phyloP scores from a whole-genome alignment of 92 coral and sea anemone genomes.

The Pocillopora grandis region DNA sequence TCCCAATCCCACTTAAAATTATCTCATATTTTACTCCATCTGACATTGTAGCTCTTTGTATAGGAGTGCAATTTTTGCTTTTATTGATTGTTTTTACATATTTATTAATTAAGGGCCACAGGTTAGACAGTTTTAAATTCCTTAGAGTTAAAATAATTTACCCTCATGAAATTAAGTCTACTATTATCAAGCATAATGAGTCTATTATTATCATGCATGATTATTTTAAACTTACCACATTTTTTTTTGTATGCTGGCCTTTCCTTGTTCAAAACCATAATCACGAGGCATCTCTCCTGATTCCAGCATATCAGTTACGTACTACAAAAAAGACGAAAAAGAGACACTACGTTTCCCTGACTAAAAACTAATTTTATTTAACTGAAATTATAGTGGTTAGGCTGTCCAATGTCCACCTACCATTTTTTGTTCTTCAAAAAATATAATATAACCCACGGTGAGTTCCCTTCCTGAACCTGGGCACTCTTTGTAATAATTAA shows the following conservation, averaged over 20 bases:
- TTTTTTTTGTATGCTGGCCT: constrained; percentile 14
- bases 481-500: constrained; percentile 22
- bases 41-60: too few species aligned
- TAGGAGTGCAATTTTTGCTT: background rate
- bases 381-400: background rate
- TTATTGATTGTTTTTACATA: background rate
- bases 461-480: constrained; percentile 28
- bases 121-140: background rate
- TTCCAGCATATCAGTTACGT: constrained; percentile 26
- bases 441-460: constrained; percentile 23
- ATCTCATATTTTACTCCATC: too few species aligned
- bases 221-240: background rate
- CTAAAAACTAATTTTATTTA: background rate
- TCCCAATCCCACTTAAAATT: too few species aligned
- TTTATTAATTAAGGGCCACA: background rate
- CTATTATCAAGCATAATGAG: background rate
- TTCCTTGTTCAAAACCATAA: constrained; percentile 42
- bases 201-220: constrained; percentile 4
- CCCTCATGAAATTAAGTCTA: background rate
- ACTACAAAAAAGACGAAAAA: constrained; percentile 16
- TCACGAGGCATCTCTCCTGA: constrained; percentile 32
- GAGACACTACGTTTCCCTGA: background rate
- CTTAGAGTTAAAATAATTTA: too few species aligned
- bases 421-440: constrained; percentile 45
- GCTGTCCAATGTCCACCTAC: constrained; percentile 13